Base-by-base conservation (phyloP, 2,113 vertebrate species). In the Buteo buteo region DNA sequence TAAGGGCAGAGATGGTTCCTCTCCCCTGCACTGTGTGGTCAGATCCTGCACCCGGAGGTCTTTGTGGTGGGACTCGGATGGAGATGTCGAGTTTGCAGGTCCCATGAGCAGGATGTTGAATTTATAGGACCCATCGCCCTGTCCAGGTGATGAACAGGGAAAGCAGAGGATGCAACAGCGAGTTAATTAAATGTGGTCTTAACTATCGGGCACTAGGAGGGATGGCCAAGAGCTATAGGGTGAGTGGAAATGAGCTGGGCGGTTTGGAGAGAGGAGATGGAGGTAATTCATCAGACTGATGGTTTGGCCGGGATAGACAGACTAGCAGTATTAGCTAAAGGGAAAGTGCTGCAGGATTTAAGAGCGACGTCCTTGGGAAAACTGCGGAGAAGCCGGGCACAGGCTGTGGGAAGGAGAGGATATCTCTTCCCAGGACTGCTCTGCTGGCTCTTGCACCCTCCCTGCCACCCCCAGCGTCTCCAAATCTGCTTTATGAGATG, bases 91-190 rank as follows among this genome's bases (percentile, higher is more conserved):
- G 7, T 59, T 54, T 36, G 4, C 2, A 16, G 52, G 34, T 34
- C 32, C 55, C 1, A 0, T 1, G 7, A 36, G 29, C 3, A 6
- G 7, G 21, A 8, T 3, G 8, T 38, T 0, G 4, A 28, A 28
- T 58, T 65, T 36, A 5, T 7, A 58, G 78, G 78, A 57, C 47
- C 19, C 32, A 5, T 72, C 38, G 29, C 18, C 32, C 18, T 12
- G 3, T n/a, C 32, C 8, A 15, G 31, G 34, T 45, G 36, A 28
- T 16, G 28, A 42, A 6, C 9, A 26, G 44, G 25, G 47, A 38
- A 42, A 78, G 49, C 25, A 50, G 81, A 77, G 29, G 29, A 3
- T 26, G 38, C 31, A 52, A 54, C 13, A 31, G 20, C 0, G 22
- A 25, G 45, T 22, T 69, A 59, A 85, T 94, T 61, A 59, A n/a